phyloP scores from a whole-genome alignment of 2,797 vertebrate species.

The Lepus oiostolus region DNA sequence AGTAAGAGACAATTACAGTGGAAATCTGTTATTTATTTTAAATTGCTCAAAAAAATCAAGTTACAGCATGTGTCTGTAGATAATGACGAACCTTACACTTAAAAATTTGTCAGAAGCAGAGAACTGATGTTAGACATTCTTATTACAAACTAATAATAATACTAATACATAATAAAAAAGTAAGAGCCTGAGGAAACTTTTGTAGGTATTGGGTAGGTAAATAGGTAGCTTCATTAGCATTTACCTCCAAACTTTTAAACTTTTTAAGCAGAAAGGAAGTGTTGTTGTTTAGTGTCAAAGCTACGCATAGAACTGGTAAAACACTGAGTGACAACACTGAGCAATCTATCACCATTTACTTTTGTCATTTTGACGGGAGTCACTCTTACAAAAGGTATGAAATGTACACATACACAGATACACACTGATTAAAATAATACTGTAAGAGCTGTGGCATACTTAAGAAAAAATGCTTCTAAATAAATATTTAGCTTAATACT shows the following conservation, averaged over 20 bases:
- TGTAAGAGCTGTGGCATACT: neutral
- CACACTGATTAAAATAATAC: neutral
- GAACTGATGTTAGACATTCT: neutral
- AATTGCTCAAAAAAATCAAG: conserved; percentile 39
- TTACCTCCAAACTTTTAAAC: neutral
- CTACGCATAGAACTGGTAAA: neutral
- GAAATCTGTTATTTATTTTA: conserved; percentile 28
- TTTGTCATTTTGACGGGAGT: conserved; percentile 5
- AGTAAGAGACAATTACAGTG: neutral
- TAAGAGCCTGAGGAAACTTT: neutral
- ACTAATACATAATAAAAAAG: neutral
- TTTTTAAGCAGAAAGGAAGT: neutral
- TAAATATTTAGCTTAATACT: conserved; percentile 56
- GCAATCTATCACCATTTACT: neutral
- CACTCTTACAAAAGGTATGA: neutral
- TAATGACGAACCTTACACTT: neutral
- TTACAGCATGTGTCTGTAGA: neutral
- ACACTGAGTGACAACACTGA: neutral
- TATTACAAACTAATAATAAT: neutral
- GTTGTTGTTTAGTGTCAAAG: neutral
- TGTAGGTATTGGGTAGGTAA: neutral
- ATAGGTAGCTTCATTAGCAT: neutral
- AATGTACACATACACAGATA: neutral
- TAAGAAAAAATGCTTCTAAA: neutral
- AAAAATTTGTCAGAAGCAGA: neutral